Base-by-base conservation (phyloP, 2,797 vertebrate genomes). In the Poeciliopsis presidionis region DNA sequence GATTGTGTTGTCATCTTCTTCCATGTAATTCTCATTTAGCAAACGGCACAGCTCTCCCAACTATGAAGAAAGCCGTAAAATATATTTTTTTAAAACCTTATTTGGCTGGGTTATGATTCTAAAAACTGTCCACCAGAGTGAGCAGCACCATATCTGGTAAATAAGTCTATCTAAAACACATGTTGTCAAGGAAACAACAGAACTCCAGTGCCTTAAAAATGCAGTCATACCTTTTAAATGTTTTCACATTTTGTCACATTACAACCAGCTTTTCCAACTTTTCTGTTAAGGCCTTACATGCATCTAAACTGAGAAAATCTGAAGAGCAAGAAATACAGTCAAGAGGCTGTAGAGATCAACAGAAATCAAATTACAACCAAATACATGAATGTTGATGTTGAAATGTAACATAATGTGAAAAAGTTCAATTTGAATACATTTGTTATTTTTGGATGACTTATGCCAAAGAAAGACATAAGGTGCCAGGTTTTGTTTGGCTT, bases 1-100 rank as follows among this genome's bases (percentile, higher is more conserved):
- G 91, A 98, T 94, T 0, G 89, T 93, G 89, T 95, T 95, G 85
- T 95, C 94, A 47, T 95, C 94, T 0, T 93, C 90, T 33, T 92
- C 90, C 30, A 65, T 80, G 84, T 92, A 94, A 89, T 95, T 95
- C 14, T 92, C 89, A 80, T 91, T 94, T 25, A 95, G 80, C 0
- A 95, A 82, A 33, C 74, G 74, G 79, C 92, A 82, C 0, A 95
- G 83, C 81, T 95, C 93, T 75, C 3, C 79, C 84, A 94, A 13
- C 94, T 95, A 82, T 77, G 88, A 45, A 20, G 51, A 70, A 84
- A 46, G 1, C 2, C 8, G 3, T 73, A 12, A 30, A 70, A 41
- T 41, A 41, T 39, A 8, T 41, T 8, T 41, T 41, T 41, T 41
- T 41, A 41, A 33, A 41, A n/a, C 7, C 20, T 65, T 39, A 36